These are phyloP conservation scores for Cyprinella venusta DNA, from an alignment of 2,797 vertebrate species.

Conservation along the genomic window DNA sequence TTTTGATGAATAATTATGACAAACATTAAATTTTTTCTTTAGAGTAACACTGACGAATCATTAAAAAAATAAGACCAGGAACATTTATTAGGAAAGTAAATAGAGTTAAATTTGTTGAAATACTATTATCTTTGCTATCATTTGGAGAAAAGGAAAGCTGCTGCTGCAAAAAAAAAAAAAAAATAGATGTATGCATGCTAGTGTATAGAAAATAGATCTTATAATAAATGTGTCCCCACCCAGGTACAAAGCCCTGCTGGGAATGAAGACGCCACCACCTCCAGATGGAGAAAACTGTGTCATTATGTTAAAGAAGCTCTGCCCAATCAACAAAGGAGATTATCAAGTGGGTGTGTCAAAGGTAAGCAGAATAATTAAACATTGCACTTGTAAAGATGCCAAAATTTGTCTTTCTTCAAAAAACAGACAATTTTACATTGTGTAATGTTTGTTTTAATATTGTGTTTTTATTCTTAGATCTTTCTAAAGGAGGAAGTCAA, in stretches of 20 bases:
- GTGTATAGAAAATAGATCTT: not conserved
- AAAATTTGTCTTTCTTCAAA: not conserved
- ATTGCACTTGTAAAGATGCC: not conserved
- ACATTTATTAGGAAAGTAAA: too few species aligned
- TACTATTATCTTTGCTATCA: too few species aligned
- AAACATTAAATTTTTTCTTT: too few species aligned
- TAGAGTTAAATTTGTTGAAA: too few species aligned
- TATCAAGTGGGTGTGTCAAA: constrained; percentile 92
- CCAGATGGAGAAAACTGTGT: constrained; percentile 87
- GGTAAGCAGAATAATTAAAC: constrained; percentile 71
- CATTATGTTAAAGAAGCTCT: constrained; percentile 86
- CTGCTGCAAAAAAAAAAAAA: too few species aligned
- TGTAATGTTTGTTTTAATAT: not conserved
- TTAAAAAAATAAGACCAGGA: too few species aligned
- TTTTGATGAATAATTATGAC: too few species aligned
- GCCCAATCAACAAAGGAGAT: constrained; percentile 78
- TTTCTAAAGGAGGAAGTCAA: constrained; percentile 94
- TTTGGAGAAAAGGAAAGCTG: too few species aligned
- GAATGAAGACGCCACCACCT: constrained; percentile 79
- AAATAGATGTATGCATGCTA: not conserved
- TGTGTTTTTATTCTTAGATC: constrained; percentile 74
- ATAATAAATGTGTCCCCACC: constrained; percentile 62
- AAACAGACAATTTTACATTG: not conserved
- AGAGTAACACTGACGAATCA: too few species aligned
- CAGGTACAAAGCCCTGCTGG: constrained; percentile 92